Evolutionary conservation across 2,113 vertebrate species (phyloP).

Genomic region (Charadrius vociferus): DNA sequence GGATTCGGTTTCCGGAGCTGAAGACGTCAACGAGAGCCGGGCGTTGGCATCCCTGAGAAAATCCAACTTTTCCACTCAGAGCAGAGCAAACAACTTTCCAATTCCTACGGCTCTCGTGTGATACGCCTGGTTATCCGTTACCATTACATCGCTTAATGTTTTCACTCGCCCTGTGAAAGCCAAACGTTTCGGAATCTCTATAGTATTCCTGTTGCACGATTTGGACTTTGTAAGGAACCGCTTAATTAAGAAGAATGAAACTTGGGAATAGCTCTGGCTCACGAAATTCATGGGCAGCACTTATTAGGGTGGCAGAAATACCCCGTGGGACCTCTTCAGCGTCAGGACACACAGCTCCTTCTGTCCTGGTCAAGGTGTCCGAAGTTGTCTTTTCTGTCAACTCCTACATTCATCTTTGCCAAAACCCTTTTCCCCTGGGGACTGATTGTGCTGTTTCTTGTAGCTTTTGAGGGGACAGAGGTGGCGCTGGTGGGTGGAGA

Average conservation of each 20-base stretch:
- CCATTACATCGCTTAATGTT: background rate
- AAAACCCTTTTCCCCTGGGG: background rate
- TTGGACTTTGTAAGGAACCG: background rate
- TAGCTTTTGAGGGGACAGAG: background rate
- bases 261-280: background rate
- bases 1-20: background rate
- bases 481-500: background rate
- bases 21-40: background rate
- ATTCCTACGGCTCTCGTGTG: background rate
- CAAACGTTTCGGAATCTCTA: background rate
- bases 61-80: background rate
- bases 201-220: background rate
- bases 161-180: background rate
- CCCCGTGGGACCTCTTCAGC: background rate
- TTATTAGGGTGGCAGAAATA: background rate
- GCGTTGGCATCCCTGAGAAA: background rate
- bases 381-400: background rate
- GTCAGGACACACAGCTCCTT: background rate
- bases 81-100: background rate
- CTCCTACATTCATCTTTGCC: background rate
- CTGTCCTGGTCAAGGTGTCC: background rate
- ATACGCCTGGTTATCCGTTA: background rate
- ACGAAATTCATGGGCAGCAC: fast-evolving
- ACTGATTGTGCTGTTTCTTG: background rate
- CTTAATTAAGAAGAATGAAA: background rate